Conservation (phyloP, 2,888 invertebrate species). For the Micoletzkya japonica region DNA sequence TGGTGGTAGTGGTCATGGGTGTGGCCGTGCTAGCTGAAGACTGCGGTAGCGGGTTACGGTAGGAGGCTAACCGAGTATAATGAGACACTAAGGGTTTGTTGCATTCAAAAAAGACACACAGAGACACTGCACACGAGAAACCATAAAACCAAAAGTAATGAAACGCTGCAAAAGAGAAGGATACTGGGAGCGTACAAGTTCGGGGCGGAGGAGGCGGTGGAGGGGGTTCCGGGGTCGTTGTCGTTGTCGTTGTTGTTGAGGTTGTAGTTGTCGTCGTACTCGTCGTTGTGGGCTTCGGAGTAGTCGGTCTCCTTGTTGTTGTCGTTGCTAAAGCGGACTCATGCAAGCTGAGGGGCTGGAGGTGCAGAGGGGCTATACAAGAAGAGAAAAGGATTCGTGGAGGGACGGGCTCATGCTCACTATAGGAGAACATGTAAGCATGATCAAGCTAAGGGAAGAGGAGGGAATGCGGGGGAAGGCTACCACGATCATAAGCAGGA, state of each 20-base stretch:
- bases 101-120: too few relatives aligned
- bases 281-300: conserved; percentile 35
- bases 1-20: conserved; percentile 1
- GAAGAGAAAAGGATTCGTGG: too few relatives aligned
- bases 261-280: conserved; percentile 37
- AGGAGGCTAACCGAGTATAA: too few relatives aligned
- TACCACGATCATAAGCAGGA: too few relatives aligned
- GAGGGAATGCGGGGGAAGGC: too few relatives aligned
- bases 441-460: too few relatives aligned
- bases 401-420: too few relatives aligned
- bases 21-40: conserved; percentile 21
- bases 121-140: too few relatives aligned
- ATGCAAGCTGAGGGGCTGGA: neutral
- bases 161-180: neutral
- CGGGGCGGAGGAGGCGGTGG: too few relatives aligned
- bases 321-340: conserved; percentile 32
- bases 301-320: conserved; percentile 37
- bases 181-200: neutral
- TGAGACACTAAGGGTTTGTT: too few relatives aligned
- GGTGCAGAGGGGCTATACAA: neutral
- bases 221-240: conserved; percentile 13
- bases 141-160: neutral
- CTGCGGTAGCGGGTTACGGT: too few relatives aligned
- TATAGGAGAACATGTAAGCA: too few relatives aligned
- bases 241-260: conserved; percentile 32